phyloP scores from a whole-genome alignment of 1,140 invertebrate species.

The Pollicipes pollicipes region DNA sequence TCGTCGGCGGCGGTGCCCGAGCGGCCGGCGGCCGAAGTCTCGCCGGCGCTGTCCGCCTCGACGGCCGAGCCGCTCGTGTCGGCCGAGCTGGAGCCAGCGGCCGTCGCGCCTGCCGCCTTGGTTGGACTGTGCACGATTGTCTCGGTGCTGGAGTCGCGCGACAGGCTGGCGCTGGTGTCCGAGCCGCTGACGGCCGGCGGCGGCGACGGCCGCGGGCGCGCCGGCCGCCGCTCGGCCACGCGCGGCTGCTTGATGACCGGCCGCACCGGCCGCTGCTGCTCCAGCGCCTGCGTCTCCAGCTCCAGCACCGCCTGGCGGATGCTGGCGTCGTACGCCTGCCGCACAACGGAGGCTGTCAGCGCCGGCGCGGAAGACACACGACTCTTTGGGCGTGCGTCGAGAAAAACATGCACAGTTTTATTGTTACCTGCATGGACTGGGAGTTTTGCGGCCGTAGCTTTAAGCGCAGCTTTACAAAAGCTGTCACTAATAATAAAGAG shows the following conservation, averaged over 20 bases:
- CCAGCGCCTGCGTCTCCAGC: conserved; percentile 25
- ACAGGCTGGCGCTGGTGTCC: conserved; percentile 10
- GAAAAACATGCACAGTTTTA: no score
- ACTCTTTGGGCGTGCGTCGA: no score
- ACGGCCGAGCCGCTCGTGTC: not conserved
- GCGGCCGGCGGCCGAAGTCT: not conserved
- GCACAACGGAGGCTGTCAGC: conserved; percentile 11
- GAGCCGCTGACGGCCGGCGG: conserved; percentile 24
- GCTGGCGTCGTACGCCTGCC: conserved; percentile 32
- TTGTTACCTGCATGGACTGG: no score
- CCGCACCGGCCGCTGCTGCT: conserved; percentile 23
- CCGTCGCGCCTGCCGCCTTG: conserved; percentile 5
- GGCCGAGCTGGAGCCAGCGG: no score
- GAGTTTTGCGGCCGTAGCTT: no score
- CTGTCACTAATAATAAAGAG: no score
- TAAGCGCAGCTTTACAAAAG: no score
- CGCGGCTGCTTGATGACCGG: conserved; percentile 35
- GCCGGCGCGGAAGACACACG: no score
- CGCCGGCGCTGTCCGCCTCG: not conserved
- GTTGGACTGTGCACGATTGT: conserved; percentile 17
- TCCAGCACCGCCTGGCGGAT: conserved; percentile 32
- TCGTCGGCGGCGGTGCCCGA: not conserved
- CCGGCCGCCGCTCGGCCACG: conserved; percentile 19
- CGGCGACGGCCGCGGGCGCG: conserved; percentile 8
- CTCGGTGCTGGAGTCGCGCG: conserved; percentile 16